Evolutionary conservation across 2,797 vertebrate genomes (phyloP), one percentile per base, ranked within the genome.

Genomic region (Micromesistius poutassou): DNA sequence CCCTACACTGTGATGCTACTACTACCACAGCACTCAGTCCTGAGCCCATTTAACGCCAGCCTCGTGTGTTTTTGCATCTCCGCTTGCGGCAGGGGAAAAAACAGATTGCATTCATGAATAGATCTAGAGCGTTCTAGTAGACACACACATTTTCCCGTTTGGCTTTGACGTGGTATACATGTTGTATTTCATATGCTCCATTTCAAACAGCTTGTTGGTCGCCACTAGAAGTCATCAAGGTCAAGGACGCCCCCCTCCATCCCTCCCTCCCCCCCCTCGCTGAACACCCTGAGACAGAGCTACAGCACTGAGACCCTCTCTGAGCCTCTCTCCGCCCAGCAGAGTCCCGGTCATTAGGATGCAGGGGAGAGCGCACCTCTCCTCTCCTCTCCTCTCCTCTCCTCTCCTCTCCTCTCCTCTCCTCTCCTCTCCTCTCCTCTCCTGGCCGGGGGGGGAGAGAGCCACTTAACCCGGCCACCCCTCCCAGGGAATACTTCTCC

Each of bases 391-490:
- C n/a, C n/a, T n/a, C n/a, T n/a, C n/a, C n/a, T n/a, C n/a, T n/a
- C n/a, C n/a, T n/a, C n/a, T n/a, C n/a, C n/a, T n/a, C n/a, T n/a
- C n/a, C n/a, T n/a, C n/a, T n/a, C n/a, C n/a, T n/a, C n/a, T n/a
- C n/a, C n/a, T n/a, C n/a, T n/a, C n/a, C n/a, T n/a, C n/a, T n/a
- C n/a, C 78, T 77, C 73, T 46, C 42, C 42, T 62, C 50, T 25
- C 50, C 50, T 62, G 50, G 50, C 50, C 22, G 22, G 50, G n/a
- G n/a, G n/a, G n/a, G 50, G 76, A 81, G 83, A 75, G 0, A 83
- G 73, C 46, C 82, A 87, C 84, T 88, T 91, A 88, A 91, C 88
- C 88, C 80, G 1, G 76, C 38, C 83, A 86, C 81, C 76, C 77
- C 74, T 73, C 78, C 75, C 71, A 72, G 80, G 75, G 79, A 62